These are phyloP conservation scores for Himantopus leucocephalus DNA, from an alignment of 2,113 vertebrate genomes.

Conservation along the genomic window DNA sequence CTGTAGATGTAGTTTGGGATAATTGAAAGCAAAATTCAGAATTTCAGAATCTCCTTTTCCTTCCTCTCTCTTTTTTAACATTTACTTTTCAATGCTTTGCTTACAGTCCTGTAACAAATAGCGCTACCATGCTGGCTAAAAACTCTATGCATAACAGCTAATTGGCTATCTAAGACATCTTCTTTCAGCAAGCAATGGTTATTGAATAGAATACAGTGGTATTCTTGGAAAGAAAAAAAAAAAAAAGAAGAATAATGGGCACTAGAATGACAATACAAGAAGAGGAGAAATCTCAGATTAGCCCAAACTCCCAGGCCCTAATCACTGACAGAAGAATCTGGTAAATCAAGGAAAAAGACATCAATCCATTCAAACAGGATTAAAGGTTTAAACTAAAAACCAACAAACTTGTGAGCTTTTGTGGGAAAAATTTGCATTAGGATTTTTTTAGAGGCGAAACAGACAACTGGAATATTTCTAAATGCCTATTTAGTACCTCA, in stretches of 20 bases:
- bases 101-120: constrained; percentile 53
- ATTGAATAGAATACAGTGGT: constrained; percentile 55
- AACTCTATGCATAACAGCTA: constrained; percentile 62
- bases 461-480: neutral
- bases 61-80: constrained; percentile 30
- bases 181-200: constrained; percentile 50
- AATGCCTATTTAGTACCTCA: neutral
- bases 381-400: constrained; percentile 65
- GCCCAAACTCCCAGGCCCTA: constrained; percentile 31
- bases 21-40: constrained; percentile 61
- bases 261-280: constrained; percentile 49
- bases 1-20: constrained; percentile 22
- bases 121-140: constrained; percentile 62
- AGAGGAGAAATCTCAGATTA: constrained; percentile 51
- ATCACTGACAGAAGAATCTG: constrained; percentile 46
- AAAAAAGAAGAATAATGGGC: constrained; percentile 34
- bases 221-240: constrained; percentile 22
- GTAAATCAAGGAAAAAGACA: constrained; percentile 57
- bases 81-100: constrained; percentile 59
- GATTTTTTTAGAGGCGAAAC: constrained; percentile 12
- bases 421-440: constrained; percentile 40
- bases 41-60: constrained; percentile 45
- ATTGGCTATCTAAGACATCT: constrained; percentile 61
- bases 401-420: constrained; percentile 42
- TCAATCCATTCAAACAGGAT: constrained; percentile 62